These are phyloP conservation scores for Choreutis nemorana DNA, from an alignment of 2,888 invertebrate species.

Conservation along the genomic window DNA sequence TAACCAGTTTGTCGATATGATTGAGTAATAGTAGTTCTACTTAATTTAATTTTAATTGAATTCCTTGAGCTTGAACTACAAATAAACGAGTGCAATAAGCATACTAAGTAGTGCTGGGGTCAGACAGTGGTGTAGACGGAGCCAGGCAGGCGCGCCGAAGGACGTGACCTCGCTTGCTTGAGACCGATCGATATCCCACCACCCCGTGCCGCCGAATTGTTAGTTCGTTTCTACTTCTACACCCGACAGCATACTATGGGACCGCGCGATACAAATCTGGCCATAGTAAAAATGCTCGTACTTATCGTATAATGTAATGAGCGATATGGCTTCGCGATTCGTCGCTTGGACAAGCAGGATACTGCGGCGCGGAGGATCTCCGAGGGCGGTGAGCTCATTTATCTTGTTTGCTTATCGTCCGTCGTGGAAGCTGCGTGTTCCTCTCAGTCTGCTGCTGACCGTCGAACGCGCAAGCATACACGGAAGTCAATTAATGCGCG, in stretches of 20 bases:
- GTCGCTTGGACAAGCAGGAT: conserved; percentile 53
- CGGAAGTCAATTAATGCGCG: conserved; percentile 62
- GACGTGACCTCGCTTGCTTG: conserved; percentile 59
- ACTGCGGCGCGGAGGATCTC: conserved; percentile 55
- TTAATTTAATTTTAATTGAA: not conserved
- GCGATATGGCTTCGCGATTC: conserved; percentile 48
- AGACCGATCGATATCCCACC: conserved; percentile 45
- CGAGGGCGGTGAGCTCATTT: conserved; percentile 60
- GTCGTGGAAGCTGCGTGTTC: conserved; percentile 25
- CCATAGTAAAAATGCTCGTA: conserved; percentile 15
- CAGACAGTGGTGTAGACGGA: conserved; percentile 15
- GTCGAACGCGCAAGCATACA: conserved; percentile 59
- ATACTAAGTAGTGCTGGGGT: not conserved
- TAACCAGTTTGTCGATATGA: not conserved
- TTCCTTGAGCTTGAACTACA: not conserved
- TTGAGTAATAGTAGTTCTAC: not conserved
- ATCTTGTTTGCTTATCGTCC: conserved; percentile 55
- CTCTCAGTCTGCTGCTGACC: conserved; percentile 56
- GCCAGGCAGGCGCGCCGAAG: conserved; percentile 61
- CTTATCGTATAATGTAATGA: conserved; percentile 15
- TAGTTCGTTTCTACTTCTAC: conserved; percentile 48
- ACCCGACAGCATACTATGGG: conserved; percentile 33
- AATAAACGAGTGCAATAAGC: not conserved
- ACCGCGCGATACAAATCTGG: conserved; percentile 18
- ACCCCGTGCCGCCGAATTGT: conserved; percentile 26